Percentiles rank a stretch among this genome's conserved stretches.
phyloP scores from a whole-genome alignment of 2,113 vertebrate species.

The Neodontobutis hainanensis region DNA sequence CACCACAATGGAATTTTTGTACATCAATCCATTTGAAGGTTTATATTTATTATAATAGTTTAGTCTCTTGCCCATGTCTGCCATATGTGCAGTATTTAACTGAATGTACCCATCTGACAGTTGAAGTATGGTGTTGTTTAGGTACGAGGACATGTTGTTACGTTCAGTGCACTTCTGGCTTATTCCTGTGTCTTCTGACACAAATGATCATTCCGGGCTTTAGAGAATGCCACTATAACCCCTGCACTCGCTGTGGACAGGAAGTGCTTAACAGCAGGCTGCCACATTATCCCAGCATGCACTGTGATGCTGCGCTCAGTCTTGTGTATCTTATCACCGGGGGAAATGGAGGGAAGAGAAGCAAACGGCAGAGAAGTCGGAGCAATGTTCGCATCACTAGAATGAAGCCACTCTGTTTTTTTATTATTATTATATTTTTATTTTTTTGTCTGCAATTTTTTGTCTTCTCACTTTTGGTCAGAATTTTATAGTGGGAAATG shows the following conservation, averaged over 20 bases:
- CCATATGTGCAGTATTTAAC: too few species aligned
- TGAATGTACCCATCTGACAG: too few species aligned
- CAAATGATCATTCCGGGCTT: neutral
- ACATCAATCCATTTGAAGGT: too few species aligned
- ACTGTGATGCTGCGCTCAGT: slow-evolving; percentile 36
- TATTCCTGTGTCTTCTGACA: slow-evolving; percentile 1
- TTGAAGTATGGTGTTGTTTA: neutral
- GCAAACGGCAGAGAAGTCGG: slow-evolving; percentile 22
- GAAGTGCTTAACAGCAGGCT: slow-evolving; percentile 59
- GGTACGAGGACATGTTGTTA: neutral
- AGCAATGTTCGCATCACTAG: slow-evolving; percentile 16
- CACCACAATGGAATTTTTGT: too few species aligned
- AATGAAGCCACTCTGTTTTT: slow-evolving; percentile 8
- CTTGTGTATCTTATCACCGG: slow-evolving; percentile 57
- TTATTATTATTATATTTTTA: too few species aligned
- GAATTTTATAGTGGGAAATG: neutral
- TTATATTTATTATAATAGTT: too few species aligned
- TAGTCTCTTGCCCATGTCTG: too few species aligned
- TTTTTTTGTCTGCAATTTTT: too few species aligned
- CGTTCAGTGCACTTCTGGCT: neutral
- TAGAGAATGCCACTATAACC: neutral
- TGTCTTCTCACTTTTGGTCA: neutral
- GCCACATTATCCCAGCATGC: slow-evolving; percentile 67
- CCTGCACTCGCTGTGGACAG: slow-evolving; percentile 38
- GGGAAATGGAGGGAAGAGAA: slow-evolving; percentile 56